Percentiles rank a stretch among this genome's conserved stretches.
phyloP scores from a whole-genome alignment of 2,113 vertebrate species.

The Cathartes aura region DNA sequence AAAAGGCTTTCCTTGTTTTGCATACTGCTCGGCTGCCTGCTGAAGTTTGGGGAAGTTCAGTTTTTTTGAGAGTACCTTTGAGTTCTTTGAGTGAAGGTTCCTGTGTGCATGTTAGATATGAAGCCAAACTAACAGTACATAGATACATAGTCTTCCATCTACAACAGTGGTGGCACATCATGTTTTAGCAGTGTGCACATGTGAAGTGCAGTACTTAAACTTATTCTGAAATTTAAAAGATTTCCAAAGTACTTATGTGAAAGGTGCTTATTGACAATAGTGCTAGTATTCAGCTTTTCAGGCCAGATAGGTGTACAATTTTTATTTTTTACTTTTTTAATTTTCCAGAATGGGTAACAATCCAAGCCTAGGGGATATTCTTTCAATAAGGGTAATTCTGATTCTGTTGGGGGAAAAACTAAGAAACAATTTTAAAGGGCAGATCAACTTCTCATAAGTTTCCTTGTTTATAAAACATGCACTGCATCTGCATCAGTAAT shows the following conservation, averaged over 20 bases:
- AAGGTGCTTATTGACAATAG: background rate
- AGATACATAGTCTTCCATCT: background rate
- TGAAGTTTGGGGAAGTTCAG: background rate
- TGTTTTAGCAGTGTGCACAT: fast-evolving
- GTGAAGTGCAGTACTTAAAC: background rate
- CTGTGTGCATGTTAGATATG: background rate
- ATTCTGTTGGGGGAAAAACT: background rate
- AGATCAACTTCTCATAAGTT: background rate
- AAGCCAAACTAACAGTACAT: background rate
- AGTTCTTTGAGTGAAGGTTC: background rate
- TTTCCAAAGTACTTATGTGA: background rate
- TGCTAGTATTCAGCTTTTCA: background rate
- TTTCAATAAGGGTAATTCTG: background rate
- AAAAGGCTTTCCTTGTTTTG: background rate
- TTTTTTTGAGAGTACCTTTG: background rate
- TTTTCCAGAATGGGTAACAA: background rate
- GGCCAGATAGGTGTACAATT: background rate
- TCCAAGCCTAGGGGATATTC: background rate
- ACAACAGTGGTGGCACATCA: fast-evolving
- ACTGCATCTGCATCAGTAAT: background rate
- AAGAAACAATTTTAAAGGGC: background rate
- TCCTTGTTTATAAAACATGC: background rate
- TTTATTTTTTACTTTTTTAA: background rate
- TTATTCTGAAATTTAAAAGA: too few relatives aligned
- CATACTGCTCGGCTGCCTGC: background rate